Base-by-base conservation (phyloP, 2,113 vertebrate species). In the Vidua chalybeata region DNA sequence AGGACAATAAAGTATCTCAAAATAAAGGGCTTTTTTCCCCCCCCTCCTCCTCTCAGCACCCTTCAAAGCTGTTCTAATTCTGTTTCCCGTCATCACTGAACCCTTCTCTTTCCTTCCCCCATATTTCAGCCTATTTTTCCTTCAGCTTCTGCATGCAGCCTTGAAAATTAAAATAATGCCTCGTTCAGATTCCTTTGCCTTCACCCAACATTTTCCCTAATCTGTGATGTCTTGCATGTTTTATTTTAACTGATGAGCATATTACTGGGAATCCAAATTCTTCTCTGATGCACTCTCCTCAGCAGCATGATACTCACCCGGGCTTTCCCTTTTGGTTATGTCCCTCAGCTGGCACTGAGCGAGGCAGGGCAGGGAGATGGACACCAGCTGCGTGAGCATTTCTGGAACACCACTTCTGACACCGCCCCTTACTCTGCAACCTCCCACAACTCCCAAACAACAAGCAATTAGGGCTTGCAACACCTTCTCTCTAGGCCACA, bases 21-120 rank as follows among this genome's bases (percentile, higher is more conserved):
- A 93, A 87, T 54, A 93, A 89, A 83, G 26, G 14, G 6, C 5
- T 20, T 37, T 55, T 39, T 28, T 12, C 4, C 7, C 1, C 3
- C 21, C 13, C 13, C 4, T 73, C 56, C 41, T 72, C 58, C n/a
- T 59, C 46, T 83, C 83, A 87, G 35, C 55, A 54, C 21, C 8
- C 52, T 67, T 95, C 84, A 96, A 93, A 97, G 89, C 63, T 91
- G 41, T 90, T 96, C 77, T 93, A 90, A 94, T 94, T 93, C 51
- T 85, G 72, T 81, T 95, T 67, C 54, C 10, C 27, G 93, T 96
- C 67, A 82, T 84, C 74, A 87, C 61, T 49, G 22, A 89, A 59
- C 28, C 23, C 15, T 87, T 64, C 62, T 76, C 24, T 83, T 37
- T 83, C 56, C 82, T 90, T 66, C 2, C 5, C 52, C 37, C 28